Percentiles rank a stretch among this genome's conserved stretches.
phyloP scores from a whole-genome alignment of 2,113 vertebrate species.

The Cavia porcellus region DNA sequence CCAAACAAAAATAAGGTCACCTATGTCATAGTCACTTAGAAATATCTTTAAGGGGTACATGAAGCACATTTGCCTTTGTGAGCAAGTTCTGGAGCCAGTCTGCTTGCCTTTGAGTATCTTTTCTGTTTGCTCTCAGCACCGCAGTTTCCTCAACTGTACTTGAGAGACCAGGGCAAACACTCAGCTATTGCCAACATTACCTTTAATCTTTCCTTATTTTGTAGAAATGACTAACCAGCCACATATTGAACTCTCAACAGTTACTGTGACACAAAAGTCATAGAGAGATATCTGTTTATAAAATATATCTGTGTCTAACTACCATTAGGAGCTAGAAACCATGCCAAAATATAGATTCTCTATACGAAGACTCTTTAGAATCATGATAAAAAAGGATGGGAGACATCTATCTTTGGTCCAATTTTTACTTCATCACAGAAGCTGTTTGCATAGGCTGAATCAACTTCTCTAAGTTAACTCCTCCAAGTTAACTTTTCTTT shows the following conservation, averaged over 20 bases:
- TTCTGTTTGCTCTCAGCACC: background rate
- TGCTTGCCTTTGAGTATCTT: background rate
- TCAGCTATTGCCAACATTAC: background rate
- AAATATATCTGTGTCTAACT: slow-evolving; percentile 26
- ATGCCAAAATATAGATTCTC: background rate
- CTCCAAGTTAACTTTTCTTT: background rate
- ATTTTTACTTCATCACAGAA: background rate
- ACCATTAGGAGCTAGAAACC: background rate
- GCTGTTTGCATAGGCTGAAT: background rate
- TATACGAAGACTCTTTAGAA: slow-evolving; percentile 16
- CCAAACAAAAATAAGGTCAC: background rate
- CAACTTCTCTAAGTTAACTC: background rate
- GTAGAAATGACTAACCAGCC: background rate
- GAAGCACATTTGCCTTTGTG: background rate
- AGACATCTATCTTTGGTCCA: background rate
- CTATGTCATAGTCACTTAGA: background rate
- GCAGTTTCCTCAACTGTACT: background rate
- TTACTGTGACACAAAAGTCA: slow-evolving; percentile 11
- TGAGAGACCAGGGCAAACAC: background rate
- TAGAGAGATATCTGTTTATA: background rate
- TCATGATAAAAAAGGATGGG: background rate
- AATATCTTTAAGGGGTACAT: background rate
- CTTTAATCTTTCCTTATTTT: background rate
- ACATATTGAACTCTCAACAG: background rate
- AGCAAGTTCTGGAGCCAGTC: background rate